Evolutionary conservation across 1,140 invertebrate species (phyloP).

Genomic region (Zaprionus taronus): DNA sequence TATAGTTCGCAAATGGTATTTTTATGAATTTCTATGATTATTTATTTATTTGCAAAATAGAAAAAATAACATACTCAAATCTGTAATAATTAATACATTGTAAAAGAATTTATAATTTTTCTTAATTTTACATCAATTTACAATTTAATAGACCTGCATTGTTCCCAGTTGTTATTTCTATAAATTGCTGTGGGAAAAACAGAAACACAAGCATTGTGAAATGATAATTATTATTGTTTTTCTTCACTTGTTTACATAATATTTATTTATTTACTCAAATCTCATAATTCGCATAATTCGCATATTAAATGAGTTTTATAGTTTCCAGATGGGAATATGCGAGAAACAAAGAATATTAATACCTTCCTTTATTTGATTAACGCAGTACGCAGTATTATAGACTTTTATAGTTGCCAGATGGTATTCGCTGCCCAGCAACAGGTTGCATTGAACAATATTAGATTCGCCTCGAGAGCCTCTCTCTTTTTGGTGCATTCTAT

Average conservation of each 20-base stretch:
- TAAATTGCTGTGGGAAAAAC: no score
- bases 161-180: no score
- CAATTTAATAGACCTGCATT: no score
- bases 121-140: background rate
- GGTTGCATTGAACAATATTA: slow-evolving; percentile 21
- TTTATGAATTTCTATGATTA: no score
- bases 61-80: background rate
- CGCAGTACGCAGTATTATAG: background rate
- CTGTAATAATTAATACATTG: background rate
- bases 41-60: no score
- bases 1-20: no score
- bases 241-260: background rate
- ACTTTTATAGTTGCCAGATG: slow-evolving; percentile 5
- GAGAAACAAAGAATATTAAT: background rate
- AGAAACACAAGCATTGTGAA: no score
- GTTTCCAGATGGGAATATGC: background rate
- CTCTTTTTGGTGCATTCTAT: slow-evolving; percentile 1
- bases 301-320: background rate
- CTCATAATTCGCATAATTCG: no score
- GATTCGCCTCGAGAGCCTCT: background rate
- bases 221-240: no score
- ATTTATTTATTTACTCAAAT: background rate
- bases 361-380: background rate
- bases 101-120: background rate
- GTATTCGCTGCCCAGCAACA: slow-evolving; percentile 32